These are phyloP conservation scores for Ochlodes sylvanus DNA, from an alignment of 2,888 invertebrate genomes.

Conservation along the genomic window DNA sequence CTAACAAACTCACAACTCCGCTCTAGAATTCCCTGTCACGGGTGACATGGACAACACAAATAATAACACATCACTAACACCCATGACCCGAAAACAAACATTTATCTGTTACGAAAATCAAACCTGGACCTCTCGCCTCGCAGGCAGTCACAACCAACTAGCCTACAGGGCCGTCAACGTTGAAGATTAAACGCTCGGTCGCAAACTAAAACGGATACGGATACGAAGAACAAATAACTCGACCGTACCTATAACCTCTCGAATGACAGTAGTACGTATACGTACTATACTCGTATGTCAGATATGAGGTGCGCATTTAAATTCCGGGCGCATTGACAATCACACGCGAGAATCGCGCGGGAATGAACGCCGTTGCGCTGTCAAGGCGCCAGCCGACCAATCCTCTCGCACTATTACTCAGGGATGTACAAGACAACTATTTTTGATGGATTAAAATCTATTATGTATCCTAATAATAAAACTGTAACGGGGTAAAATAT, in stretches of 20 bases:
- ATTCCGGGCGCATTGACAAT: slow-evolving; percentile 83
- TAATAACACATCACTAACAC: too few species aligned
- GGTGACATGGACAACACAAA: too few species aligned
- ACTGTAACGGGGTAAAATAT: too few species aligned
- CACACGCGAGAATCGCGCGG: slow-evolving; percentile 76
- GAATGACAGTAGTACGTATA: background rate
- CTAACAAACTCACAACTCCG: too few species aligned
- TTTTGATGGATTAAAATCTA: background rate
- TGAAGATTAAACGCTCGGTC: background rate
- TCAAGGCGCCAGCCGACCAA: slow-evolving; percentile 68
- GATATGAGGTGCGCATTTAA: slow-evolving; percentile 51
- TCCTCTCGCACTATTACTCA: slow-evolving; percentile 49
- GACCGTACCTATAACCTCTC: background rate
- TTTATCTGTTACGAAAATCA: too few species aligned
- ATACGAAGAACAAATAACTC: background rate
- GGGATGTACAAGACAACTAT: slow-evolving; percentile 50
- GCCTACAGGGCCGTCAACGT: too few species aligned
- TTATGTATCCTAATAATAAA: too few species aligned
- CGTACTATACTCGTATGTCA: slow-evolving; percentile 5
- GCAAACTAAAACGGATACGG: background rate
- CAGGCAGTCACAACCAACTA: too few species aligned
- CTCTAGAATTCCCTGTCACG: too few species aligned
- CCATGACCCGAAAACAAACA: too few species aligned
- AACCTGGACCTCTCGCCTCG: too few species aligned
- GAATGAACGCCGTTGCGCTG: slow-evolving; percentile 80